Base-by-base conservation (phyloP, 2,888 invertebrate genomes). In the Chrysina gloriosa region DNA sequence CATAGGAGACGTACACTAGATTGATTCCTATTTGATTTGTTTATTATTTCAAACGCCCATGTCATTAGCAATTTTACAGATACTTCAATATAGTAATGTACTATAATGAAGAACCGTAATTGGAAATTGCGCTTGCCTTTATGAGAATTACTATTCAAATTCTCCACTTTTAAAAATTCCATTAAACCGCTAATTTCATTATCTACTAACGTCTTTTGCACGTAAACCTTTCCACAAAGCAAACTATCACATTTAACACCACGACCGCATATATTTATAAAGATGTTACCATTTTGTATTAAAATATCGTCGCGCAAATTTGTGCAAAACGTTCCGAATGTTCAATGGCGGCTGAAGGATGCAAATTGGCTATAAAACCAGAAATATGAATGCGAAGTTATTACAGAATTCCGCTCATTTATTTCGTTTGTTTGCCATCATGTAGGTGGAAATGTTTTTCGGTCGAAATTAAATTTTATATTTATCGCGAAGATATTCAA, bases 401-500 rank as follows among this genome's bases (percentile, higher is more conserved):
- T 45, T 27, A 29, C 42, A 14, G 42, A 42, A 42, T 61, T 70
- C 65, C 64, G 69, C 69, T 72, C 70, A 72, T 70, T 72, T 69
- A 68, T 72, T 72, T 67, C 68, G 9, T 70, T 68, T 69, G 70
- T 69, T 72, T 68, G 61, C 70, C 50, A 65, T 69, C 69, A 69
- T 72, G 65, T 71, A 71, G 69, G 71, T 71, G 71, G 67, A 71
- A 72, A 72, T 71, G 71, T 68, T 63, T 64, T 68, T 47, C 47
- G 61, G 58, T 54, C 54, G 69, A 70, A 72, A 71, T 72, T 65
- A 72, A 72, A 71, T 71, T 72, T 70, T 65, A 67, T 69, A 71
- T 71, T 70, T 70, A 70, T 66, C 69, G 52, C 14, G n/a, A 16
- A 52, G 47, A 34, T 64, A 61, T 61, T 61, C 42, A 61, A 61